Evolutionary conservation across 2,797 vertebrate species (phyloP), one percentile per base, ranked within the genome.

Genomic region (Cyclura pinguis): DNA sequence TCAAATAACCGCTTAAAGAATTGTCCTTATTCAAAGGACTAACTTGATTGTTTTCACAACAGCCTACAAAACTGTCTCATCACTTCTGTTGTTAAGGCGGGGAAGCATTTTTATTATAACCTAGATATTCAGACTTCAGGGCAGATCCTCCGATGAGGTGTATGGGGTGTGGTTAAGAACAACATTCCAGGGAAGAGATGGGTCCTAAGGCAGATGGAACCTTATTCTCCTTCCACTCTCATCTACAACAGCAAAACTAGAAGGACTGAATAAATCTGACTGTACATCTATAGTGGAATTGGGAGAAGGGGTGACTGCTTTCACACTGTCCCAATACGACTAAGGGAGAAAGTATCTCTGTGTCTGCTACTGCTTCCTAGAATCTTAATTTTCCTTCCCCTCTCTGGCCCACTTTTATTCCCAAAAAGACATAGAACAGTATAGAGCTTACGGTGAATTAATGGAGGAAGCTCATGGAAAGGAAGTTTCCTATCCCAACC

Each of bases 1-100:
- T 89, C 82, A 84, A 78, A 84, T 84, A 78, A 85, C 73, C 78
- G 59, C 32, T 64, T 50, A 64, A 29, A 77, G 80, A 89, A 55
- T n/a, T 67, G 72, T 77, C 72, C 59, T 84, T 64, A 78, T 32
- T 89, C 73, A 84, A 78, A 89, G 52, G 47, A 77, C 76, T 73
- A 50, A 29, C 6, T 67, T 59, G 32, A 32, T 84, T 78, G 18
- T 52, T 85, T 84, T 27, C 47, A 85, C 67, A 84, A 47, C 73
- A 89, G 32, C 24, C 29, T 64, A 52, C 38, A 77, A 57, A 64
- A 32, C 38, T 18, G 5, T 52, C 78, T 55, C 87, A 81, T 82
- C 67, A 82, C n/a, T 64, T 74, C 16, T 59, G 27, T 32, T 80
- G 67, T 72, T 42, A 76, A 64, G 57, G 52, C 38, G 18, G 27